A percentile compares a stretch with the other conserved stretches of the same genome.
These are phyloP conservation scores for Serripes groenlandicus DNA, from an alignment of 2,888 invertebrate genomes.

Conservation along the genomic window DNA sequence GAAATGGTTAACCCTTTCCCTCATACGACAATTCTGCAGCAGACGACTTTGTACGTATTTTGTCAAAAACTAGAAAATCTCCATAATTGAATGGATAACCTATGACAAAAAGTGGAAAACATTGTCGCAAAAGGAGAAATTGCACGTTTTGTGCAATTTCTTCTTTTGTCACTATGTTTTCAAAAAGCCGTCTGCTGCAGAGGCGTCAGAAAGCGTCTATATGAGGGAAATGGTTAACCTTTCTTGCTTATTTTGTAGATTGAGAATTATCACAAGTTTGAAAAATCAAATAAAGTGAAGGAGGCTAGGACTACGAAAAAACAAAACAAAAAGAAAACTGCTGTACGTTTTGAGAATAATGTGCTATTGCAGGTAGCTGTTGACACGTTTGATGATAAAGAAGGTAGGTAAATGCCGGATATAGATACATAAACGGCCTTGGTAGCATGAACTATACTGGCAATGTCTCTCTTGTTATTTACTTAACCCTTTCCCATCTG, in stretches of 20 bases:
- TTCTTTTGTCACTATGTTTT: background rate
- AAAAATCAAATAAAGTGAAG: slow-evolving; percentile 52
- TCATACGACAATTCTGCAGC: too few species aligned
- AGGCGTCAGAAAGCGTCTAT: background rate
- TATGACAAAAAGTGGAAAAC: background rate
- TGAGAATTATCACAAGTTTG: slow-evolving; percentile 68
- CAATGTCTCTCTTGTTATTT: too few species aligned
- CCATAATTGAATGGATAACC: too few species aligned
- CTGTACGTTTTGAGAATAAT: slow-evolving; percentile 59
- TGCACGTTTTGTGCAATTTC: background rate
- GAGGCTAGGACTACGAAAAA: slow-evolving; percentile 24
- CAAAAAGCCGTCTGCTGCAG: background rate
- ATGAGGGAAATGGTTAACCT: background rate
- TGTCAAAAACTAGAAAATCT: too few species aligned
- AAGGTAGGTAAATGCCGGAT: slow-evolving; percentile 61
- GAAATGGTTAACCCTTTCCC: too few species aligned
- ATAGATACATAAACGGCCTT: too few species aligned
- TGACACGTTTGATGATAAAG: slow-evolving; percentile 73
- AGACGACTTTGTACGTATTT: too few species aligned
- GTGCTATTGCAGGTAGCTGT: slow-evolving; percentile 71
- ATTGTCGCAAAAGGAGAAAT: background rate
- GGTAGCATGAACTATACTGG: too few species aligned
- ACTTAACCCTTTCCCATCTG: too few species aligned
- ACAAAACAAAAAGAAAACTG: slow-evolving; percentile 64
- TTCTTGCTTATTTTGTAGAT: slow-evolving; percentile 27